Base-by-base conservation (phyloP, 2,113 vertebrate species). In the Ageneiosus marmoratus region DNA sequence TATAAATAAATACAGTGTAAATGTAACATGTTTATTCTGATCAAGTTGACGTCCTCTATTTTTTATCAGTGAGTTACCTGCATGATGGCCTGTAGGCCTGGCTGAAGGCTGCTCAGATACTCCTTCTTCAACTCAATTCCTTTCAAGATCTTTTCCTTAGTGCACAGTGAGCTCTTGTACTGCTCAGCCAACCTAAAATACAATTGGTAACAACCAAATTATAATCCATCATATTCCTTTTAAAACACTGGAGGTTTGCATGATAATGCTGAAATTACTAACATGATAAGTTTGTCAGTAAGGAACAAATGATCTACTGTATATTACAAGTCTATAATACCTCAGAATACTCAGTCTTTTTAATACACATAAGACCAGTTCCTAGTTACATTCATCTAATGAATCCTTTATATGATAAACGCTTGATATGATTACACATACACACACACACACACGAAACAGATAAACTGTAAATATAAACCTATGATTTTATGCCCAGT, bases 51-150 rank as follows among this genome's bases (percentile, higher is more conserved):
- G 32, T 58, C 24, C 56, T n/a, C 56, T n/a, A 58, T 9, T 37
- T 34, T 55, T 18, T 65, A 22, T 60, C 55, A 22, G 60, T 69
- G 18, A 0, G 32, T 80, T 89, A 98, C 98, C 97, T 99, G 97
- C 97, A 99, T 99, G 87, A 99, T 99, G 88, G 95, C 96, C 81
- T 97, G 96, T 77, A 99, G 96, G 5, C 96, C 96, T 29, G 98
- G 98, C 91, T 99, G 97, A n/a, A 99, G 94, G 89, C 97, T 99
- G 86, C 91, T 95, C 86, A 99, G 94, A 75, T 99, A 97, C 41
- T 99, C 98, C 88, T 97, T 99, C 93, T 99, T 99, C 85, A 97
- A 95, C 86, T 99, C 98, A 0, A 99, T 99, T 91, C 96, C 96
- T 89, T 98, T 98, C 87, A 97, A 93, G 83, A 99, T 99, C 90